phyloP scores from a whole-genome alignment of 2,113 vertebrate species.

The Otocyon megalotis region DNA sequence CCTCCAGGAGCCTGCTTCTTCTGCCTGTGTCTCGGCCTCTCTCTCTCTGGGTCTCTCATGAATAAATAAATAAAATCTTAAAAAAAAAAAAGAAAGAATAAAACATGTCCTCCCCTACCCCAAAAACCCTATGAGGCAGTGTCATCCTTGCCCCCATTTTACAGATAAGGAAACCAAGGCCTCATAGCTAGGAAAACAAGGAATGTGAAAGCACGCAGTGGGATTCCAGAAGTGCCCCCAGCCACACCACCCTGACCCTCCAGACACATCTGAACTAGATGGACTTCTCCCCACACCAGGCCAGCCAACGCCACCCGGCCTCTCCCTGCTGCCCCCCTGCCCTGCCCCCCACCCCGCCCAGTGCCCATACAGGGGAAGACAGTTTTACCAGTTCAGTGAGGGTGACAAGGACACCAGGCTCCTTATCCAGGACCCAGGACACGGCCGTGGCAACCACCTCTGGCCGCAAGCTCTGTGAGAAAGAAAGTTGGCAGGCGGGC shows the following conservation, averaged over 20 bases:
- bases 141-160: neutral
- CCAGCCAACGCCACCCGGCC: rapidly evolving
- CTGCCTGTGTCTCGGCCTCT: too few species aligned
- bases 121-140: neutral
- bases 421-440: neutral
- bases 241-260: rapidly evolving
- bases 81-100: neutral
- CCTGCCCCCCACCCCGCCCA: neutral
- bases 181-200: neutral
- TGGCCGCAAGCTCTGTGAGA: neutral
- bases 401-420: neutral
- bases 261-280: rapidly evolving
- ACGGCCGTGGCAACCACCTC: neutral
- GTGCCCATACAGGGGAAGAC: rapidly evolving
- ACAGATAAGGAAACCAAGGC: neutral
- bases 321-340: rapidly evolving
- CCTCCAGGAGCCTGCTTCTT: too few species aligned
- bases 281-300: rapidly evolving
- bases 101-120: neutral
- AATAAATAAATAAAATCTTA: too few species aligned
- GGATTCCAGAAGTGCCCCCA: neutral
- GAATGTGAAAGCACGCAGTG: neutral
- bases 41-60: too few species aligned
- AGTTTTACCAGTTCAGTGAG: neutral
- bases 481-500: neutral